These are phyloP conservation scores for Trichonephila clavata DNA, from an alignment of 1,140 invertebrate genomes.

Conservation along the genomic window DNA sequence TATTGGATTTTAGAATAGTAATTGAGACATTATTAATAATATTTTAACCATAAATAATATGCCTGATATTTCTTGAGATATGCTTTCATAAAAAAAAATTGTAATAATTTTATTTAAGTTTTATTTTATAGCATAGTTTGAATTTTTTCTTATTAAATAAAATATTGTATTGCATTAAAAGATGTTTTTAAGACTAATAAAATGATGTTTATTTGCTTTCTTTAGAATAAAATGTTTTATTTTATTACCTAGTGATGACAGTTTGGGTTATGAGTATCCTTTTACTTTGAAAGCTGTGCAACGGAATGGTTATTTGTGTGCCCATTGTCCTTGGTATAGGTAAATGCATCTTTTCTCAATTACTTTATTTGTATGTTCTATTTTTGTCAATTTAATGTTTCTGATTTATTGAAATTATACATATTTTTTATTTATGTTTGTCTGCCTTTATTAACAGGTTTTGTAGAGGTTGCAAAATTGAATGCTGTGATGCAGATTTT, in stretches of 20 bases:
- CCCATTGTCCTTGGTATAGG: slow-evolving; percentile 90
- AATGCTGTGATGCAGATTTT: slow-evolving; percentile 83
- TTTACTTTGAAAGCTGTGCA: slow-evolving; percentile 90
- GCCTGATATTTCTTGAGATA: too few species aligned
- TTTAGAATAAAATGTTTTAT: background rate
- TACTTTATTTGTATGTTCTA: background rate
- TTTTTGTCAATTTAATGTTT: background rate
- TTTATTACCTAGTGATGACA: slow-evolving; percentile 87
- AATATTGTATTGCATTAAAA: too few species aligned
- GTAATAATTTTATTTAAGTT: too few species aligned
- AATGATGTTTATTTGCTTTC: too few species aligned
- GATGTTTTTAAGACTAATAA: too few species aligned
- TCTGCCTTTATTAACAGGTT: slow-evolving; percentile 81
- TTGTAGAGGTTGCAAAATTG: slow-evolving; percentile 91
- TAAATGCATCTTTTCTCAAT: slow-evolving; percentile 77
- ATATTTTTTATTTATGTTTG: too few species aligned
- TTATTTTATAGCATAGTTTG: too few species aligned
- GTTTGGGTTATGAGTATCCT: slow-evolving; percentile 93
- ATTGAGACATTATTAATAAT: too few species aligned
- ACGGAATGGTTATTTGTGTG: slow-evolving; percentile 88
- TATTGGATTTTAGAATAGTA: too few species aligned
- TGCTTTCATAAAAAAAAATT: too few species aligned
- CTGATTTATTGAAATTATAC: background rate
- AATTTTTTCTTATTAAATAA: too few species aligned
- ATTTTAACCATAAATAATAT: too few species aligned